Evolutionary conservation across 2,113 vertebrate species (phyloP).

Genomic region (Onychostruthus taczanowskii): DNA sequence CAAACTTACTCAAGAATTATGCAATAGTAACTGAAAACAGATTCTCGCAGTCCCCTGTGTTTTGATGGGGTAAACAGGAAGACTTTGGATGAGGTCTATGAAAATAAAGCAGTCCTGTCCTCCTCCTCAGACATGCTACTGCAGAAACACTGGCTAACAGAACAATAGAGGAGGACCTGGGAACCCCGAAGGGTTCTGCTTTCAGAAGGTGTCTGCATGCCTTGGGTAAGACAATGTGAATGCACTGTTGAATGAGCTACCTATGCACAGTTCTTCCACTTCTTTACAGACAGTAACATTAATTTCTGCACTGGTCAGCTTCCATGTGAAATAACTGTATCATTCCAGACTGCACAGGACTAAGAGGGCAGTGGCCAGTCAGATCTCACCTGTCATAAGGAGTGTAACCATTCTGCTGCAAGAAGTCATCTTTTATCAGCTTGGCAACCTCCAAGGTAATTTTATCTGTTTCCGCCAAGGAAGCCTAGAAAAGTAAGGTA

Average conservation of each 20-base stretch:
- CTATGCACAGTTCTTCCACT: background rate
- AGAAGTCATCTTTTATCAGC: constrained; percentile 96
- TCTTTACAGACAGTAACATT: background rate
- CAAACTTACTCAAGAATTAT: background rate
- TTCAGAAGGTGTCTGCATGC: background rate
- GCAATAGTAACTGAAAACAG: background rate
- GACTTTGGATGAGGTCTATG: background rate
- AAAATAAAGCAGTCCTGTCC: background rate
- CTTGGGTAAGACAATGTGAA: background rate
- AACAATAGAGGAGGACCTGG: background rate
- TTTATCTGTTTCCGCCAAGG: constrained; percentile 96
- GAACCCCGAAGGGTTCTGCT: background rate
- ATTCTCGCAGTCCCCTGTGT: background rate
- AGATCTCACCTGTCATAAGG: constrained; percentile 89
- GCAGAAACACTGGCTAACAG: background rate
- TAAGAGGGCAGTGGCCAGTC: background rate
- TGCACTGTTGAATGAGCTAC: background rate
- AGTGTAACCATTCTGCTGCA: constrained; percentile 97
- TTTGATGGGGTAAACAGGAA: background rate
- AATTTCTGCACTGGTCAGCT: background rate
- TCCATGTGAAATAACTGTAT: background rate
- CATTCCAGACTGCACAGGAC: background rate
- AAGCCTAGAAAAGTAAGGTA: constrained; percentile 79
- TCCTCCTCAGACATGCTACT: background rate
- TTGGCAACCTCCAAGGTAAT: constrained; percentile 98